Evolutionary conservation across 64 coral and sea anemone species (phyloP), one percentile per base, ranked within the genome.

Genomic region (Montipora efflorescens): DNA sequence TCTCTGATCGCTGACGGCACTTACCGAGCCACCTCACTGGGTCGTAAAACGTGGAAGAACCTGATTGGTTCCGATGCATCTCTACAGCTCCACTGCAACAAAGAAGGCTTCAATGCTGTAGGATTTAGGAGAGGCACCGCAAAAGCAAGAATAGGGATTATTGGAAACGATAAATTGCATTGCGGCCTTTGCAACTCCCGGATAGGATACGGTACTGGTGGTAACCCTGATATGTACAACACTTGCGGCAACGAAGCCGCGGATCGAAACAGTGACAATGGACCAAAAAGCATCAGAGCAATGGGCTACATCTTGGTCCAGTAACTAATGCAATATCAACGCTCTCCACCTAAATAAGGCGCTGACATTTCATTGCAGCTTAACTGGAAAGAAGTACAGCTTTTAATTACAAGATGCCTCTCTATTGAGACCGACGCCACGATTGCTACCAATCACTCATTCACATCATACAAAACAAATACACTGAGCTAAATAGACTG

Each of bases 291-390:
- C 18, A 72, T 83, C 10, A 46, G 49, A 83, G 52, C 90, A 16
- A 47, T 92, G 45, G 90, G 90, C 8, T 92, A 83, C 36, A 83
- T 92, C 46, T 75, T 92, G 47, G 90, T 92, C 55, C 90, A 92
- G 52, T 90, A 75, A 5, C 6, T 11, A 57, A 57, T 11, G 36
- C 1, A 36, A 36, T 36, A 36, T 36, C 36, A 36, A 36, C 36
- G 36, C 1, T 36, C 36, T 36, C 36, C 36, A 36, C 36, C 36
- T 36, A 36, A 36, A 36, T 36, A 36, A 36, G 2, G 1, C 36
- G 2, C 36, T 36, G 36, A 36, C 36, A 36, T 36, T 36, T 36
- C 36, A 36, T 36, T 36, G 36, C 36, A 36, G 36, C 36, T 36
- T 36, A 36, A 36, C 36, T 36, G 36, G 36, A 36, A 36, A 36